phyloP scores from a whole-genome alignment of 2,888 invertebrate species.

The Lordiphosa fenestrarum region DNA sequence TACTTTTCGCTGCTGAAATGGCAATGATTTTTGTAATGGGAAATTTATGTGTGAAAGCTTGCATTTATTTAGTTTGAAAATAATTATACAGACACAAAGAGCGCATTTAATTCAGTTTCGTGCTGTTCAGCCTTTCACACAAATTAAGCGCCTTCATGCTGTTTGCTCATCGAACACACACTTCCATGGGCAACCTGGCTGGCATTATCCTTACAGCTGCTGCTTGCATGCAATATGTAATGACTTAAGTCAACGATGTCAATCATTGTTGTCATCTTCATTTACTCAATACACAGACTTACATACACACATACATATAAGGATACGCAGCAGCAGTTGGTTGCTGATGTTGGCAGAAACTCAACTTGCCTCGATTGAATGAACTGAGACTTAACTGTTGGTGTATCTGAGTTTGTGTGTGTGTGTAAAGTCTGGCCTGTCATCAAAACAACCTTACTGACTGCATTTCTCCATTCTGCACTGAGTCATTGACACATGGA shows the following conservation, averaged over 20 bases:
- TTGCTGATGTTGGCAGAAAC: conserved; percentile 46
- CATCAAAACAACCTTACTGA: conserved; percentile 36
- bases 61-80: conserved; percentile 56
- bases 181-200: conserved; percentile 4
- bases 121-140: conserved; percentile 41
- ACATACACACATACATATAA: conserved; percentile 7
- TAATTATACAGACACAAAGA: conserved; percentile 40
- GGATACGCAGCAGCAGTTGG: conserved; percentile 21
- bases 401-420: background rate
- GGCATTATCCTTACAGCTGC: conserved; percentile 18
- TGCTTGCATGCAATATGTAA: conserved; percentile 61
- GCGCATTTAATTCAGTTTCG: conserved; percentile 28
- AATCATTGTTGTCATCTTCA: conserved; percentile 66
- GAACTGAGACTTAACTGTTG: conserved; percentile 1
- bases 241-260: conserved; percentile 65
- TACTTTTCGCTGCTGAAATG: conserved; percentile 62
- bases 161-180: conserved; percentile 36
- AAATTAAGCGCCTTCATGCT: conserved; percentile 47
- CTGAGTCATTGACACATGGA: conserved; percentile 16
- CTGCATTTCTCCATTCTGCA: conserved; percentile 20
- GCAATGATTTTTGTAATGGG: conserved; percentile 67
- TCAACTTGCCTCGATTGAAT: conserved; percentile 32
- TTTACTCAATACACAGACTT: conserved; percentile 53
- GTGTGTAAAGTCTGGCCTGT: conserved; percentile 33
- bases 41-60: conserved; percentile 40